Evolutionary conservation across 2,797 vertebrate genomes (phyloP), one percentile per base, ranked within the genome.

Genomic region (Eupleurogrammus muticus): DNA sequence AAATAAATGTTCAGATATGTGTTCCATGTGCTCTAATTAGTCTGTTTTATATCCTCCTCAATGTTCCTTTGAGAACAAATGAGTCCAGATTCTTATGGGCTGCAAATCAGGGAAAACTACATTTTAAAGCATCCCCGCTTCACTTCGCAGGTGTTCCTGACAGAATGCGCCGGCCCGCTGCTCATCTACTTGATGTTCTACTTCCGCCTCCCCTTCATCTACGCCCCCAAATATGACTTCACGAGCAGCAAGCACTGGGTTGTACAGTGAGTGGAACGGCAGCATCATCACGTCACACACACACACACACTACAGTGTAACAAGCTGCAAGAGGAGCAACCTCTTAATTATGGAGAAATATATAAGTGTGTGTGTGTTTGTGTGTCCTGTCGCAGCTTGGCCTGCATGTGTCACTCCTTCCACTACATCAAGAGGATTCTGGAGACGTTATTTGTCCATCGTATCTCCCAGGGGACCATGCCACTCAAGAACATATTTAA

Each of bases 221-320:
- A 98, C 9, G 92, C 95, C 35, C 94, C 93, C 10, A 97, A 96
- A 82, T 94, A 97, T 0, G 96, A 97, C 92, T 97, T 98, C 93
- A 96, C 94, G 24, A 96, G 90, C 87, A 98, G 96, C 90, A 94
- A 96, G 61, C 95, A 96, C 87, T 94, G 95, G 44, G 95, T 98
- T 0, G 97, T 98, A 50, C 97, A 98, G 97, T 98, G 88, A 96
- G 97, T 97, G 84, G n/a, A n/a, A n/a, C n/a, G n/a, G n/a, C n/a
- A n/a, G n/a, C n/a, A n/a, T n/a, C n/a, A n/a, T n/a, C n/a, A n/a
- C 85, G 85, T 28, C 28, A 28, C 28, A 28, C 28, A 28, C 28
- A 28, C 28, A 28, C 28, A 28, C 28, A 28, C 28, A 28, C 28
- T n/a, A 28, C 28, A 28, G 74, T 35, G 34, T 73, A 70, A 68